Evolutionary conservation across 2,888 invertebrate species (phyloP).

Genomic region (Hartigia nigra): DNA sequence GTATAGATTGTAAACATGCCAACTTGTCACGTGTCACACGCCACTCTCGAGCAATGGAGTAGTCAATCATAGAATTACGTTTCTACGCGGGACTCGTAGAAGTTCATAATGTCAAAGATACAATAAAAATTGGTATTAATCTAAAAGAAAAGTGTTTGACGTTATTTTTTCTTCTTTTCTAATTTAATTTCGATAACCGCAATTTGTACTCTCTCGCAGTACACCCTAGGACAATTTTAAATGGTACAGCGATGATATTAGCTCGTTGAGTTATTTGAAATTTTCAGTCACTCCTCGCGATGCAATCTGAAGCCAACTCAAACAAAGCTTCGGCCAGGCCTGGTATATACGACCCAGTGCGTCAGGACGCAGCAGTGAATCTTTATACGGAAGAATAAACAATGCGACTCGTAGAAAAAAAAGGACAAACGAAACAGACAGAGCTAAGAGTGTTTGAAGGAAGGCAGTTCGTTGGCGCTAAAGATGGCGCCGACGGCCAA

Average conservation of each 20-base stretch:
- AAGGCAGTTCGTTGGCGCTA: not conserved
- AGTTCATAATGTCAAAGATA: not conserved
- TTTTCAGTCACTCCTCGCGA: not conserved
- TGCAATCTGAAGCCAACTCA: not conserved
- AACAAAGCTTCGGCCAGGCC: not conserved
- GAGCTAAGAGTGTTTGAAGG: not conserved
- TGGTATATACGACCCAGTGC: not conserved
- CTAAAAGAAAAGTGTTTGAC: not conserved
- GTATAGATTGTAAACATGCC: conserved; percentile 11
- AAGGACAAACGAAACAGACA: not conserved
- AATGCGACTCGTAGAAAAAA: not conserved
- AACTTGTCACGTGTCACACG: conserved; percentile 7
- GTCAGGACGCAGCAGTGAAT: not conserved
- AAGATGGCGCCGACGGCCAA: conserved; percentile 2
- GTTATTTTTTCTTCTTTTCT: not conserved
- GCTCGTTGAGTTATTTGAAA: not conserved
- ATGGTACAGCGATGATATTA: not conserved
- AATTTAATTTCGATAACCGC: not conserved
- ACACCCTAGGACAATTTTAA: not conserved
- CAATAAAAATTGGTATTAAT: not conserved
- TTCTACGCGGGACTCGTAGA: not conserved
- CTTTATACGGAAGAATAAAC: not conserved
- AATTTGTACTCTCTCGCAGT: not conserved
- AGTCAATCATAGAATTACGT: not conserved
- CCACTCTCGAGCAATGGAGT: not conserved